Percentiles rank a stretch among this genome's conserved stretches.
phyloP scores from a whole-genome alignment of 2,888 invertebrate species.

The Apocheima hispidaria region DNA sequence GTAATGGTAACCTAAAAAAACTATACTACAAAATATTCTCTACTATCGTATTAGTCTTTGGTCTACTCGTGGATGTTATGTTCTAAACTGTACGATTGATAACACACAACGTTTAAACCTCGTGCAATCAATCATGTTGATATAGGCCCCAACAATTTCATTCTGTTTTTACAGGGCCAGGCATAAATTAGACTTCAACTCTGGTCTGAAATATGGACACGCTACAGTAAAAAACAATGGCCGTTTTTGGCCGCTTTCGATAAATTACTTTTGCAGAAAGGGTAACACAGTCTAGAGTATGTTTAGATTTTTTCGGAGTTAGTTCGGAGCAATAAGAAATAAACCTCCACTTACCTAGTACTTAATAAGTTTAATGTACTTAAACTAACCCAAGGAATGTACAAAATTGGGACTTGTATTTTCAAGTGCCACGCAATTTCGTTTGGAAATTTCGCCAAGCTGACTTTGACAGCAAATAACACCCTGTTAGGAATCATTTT shows the following conservation, averaged over 20 bases:
- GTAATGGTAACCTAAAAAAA: background rate
- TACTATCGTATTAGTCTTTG: no score
- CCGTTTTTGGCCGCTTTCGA: conserved; percentile 8
- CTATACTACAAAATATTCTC: background rate
- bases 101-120: background rate
- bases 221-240: conserved; percentile 24
- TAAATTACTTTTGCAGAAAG: conserved; percentile 23
- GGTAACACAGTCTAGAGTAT: conserved; percentile 15
- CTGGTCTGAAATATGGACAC: conserved; percentile 26
- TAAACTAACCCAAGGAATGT: no score
- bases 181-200: conserved; percentile 29
- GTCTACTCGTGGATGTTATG: no score
- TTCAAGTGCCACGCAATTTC: no score
- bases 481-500: no score
- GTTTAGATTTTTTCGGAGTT: background rate
- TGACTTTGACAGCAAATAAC: no score
- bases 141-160: conserved; percentile 13
- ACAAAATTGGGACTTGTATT: no score
- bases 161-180: conserved; percentile 13
- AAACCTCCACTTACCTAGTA: background rate
- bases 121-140: conserved; percentile 12
- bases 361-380: no score
- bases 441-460: no score
- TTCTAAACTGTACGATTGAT: background rate
- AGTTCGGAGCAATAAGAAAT: no score